Evolutionary conservation across 2,113 vertebrate genomes (phyloP), one percentile per base, ranked within the genome.

Genomic region (Actenoides lindsayi): DNA sequence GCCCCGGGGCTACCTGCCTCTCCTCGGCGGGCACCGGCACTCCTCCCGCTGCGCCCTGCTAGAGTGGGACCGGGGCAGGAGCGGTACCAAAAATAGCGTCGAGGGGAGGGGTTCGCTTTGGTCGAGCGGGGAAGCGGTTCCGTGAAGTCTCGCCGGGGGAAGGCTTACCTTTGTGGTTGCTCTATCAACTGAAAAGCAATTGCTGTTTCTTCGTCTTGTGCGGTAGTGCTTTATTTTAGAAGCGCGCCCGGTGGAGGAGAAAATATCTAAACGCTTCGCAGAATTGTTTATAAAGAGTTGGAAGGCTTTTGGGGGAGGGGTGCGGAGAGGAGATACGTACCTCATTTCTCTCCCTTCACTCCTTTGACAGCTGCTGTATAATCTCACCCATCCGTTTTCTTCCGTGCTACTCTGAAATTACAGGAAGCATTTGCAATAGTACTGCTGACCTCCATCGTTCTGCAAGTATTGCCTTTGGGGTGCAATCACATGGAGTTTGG

Each of bases 381-480:
- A 96, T 94, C 94, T 97, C 89, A 90, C 87, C 95, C 81, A 77
- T 93, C 83, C 89, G 57, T 89, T 94, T 94, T 91, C 90, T 93
- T 57, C 56, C 44, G 1, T 79, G 85, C 44, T 92, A 13, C 81
- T 50, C 88, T 83, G 89, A 95, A 97, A 93, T 93, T 93, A 73
- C 73, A 95, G 94, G 94, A 96, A 95, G 85, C 90, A 25, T 95
- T 96, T 93, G 65, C 65, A 89, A 68, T 65, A 53, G 77, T 75
- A 82, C 69, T 77, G 64, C 94, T 93, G 95, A 92, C 93, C 94
- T 95, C 87, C 76, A 35, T 85, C 93, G 3, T 91, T 78, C 88
- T 86, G 2, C 83, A 74, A 80, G 51, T 59, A 68, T 93, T 90
- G 89, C 76, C 94, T 81, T 82, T 90, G 91, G 93, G 96, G 93